A percentile compares a stretch with the other conserved stretches of the same genome.
Conservation (phyloP, 2,113 vertebrate genomes). For the Neofelis nebulosa region DNA sequence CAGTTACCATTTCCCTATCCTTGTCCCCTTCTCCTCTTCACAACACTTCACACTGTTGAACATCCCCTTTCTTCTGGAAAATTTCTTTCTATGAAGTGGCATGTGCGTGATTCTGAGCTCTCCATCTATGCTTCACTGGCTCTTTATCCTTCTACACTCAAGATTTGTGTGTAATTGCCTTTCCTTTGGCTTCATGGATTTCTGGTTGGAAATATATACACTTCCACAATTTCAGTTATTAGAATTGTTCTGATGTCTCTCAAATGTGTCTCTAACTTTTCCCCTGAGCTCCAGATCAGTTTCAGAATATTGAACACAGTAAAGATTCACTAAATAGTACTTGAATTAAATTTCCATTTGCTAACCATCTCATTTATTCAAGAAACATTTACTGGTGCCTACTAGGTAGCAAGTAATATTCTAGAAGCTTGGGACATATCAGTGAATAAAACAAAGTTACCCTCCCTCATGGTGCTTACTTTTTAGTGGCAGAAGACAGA, state of each 20-base stretch:
- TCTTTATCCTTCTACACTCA: not conserved
- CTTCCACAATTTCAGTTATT: not conserved
- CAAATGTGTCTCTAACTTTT: not conserved
- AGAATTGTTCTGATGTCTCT: not conserved
- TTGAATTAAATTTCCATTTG: conserved; percentile 2
- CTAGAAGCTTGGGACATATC: not conserved
- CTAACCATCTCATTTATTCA: not conserved
- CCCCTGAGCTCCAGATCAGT: not conserved
- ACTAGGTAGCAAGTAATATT: not conserved
- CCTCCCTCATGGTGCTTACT: not conserved
- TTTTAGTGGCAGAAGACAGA: not conserved
- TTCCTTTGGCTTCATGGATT: not conserved
- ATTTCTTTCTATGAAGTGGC: not conserved
- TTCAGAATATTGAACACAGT: not conserved
- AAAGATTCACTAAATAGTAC: not conserved
- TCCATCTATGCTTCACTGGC: not conserved
- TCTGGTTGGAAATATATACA: not conserved
- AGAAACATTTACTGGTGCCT: not conserved
- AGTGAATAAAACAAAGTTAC: conserved; percentile 12
- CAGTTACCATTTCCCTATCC: not conserved
- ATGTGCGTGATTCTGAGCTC: not conserved
- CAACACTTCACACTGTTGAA: not conserved
- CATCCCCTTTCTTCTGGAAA: not conserved
- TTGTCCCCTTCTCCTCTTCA: not conserved
- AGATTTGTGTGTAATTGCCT: not conserved